Evolutionary conservation across 35 echinoderm and acorn worm species (phyloP), one percentile per base, ranked within the genome.

Genomic region (Diadema setosum): DNA sequence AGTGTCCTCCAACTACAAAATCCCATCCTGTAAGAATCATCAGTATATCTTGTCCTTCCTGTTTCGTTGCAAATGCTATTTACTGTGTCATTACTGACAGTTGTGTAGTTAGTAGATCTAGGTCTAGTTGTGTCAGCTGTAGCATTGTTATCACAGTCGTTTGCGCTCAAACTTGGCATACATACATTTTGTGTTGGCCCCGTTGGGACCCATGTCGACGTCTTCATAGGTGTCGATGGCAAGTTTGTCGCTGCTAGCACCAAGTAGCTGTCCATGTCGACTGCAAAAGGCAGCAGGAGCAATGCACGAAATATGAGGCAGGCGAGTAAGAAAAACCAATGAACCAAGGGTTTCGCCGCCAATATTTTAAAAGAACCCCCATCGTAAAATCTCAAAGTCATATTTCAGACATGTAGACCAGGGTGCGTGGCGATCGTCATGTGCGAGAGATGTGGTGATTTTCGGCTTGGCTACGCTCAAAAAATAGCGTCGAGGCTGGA

Each of bases 351-450:
- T 78, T 78, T 78, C 73, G 73, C 73, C 73, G 73, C 73, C 73
- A 78, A 78, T 78, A 78, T 78, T 78, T 78, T 78, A 78, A 86
- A 65, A 90, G 81, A 90, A 83, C 58, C 75, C 80, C 88, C 88
- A 84, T 90, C 81, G 61, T 84, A 65, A 90, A 83, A 84, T 82
- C 80, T 82, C 88, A 90, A 70, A 90, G 88, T 90, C 88, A 90
- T 90, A 90, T 78, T 78, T 78, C 40, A 78, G 73, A 78, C 73
- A 78, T 78, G 73, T 78, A 78, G 73, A 78, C 73, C 29, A 78
- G 33, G 25, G 40, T 35, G 14, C 73, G 35, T 78, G 73, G 27
- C 40, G 40, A 78, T 78, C 73, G 73, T 78, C 73, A 78, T 78
- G 73, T 41, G 73, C 73, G 73, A 78, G 29, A 44, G 40, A 78